These are phyloP conservation scores for Nasua narica DNA, from an alignment of 2,797 vertebrate species.

Conservation along the genomic window DNA sequence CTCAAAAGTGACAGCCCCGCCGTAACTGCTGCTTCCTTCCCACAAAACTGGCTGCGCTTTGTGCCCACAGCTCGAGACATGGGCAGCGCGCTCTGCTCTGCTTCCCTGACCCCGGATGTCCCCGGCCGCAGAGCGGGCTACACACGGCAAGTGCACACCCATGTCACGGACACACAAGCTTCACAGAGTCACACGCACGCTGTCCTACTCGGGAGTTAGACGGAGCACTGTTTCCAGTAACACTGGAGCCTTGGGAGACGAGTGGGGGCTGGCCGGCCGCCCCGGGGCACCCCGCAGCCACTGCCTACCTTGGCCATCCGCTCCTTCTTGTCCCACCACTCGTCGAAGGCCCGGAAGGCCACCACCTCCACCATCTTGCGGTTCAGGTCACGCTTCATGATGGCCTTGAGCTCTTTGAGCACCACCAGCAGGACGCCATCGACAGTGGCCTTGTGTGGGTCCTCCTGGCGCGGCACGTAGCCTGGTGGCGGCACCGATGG, in stretches of 20 bases:
- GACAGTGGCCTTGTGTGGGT: constrained; percentile 97
- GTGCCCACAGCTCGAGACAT: rapidly evolving
- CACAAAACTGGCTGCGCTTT: not conserved
- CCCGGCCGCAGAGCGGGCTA: not conserved
- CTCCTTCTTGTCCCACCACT: constrained; percentile 99
- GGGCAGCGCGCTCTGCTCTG: rapidly evolving
- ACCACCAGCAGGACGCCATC: constrained; percentile 96
- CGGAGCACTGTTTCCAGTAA: rapidly evolving
- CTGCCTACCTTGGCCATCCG: constrained; percentile 92
- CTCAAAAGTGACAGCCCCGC: rapidly evolving
- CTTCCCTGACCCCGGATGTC: not conserved
- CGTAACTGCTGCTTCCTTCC: not conserved
- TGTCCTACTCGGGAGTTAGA: not conserved
- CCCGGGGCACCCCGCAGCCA: rapidly evolving
- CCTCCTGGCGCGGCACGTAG: constrained; percentile 95
- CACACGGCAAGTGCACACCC: rapidly evolving
- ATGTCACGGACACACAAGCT: rapidly evolving
- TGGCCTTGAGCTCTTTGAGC: constrained; percentile 97
- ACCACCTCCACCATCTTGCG: constrained; percentile 99
- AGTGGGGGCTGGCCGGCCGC: rapidly evolving
- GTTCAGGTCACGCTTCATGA: constrained; percentile 99
- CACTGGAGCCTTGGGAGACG: rapidly evolving
- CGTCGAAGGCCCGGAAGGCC: constrained; percentile 97
- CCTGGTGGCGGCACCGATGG: constrained; percentile 96
- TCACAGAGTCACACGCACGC: not conserved